phyloP scores from a whole-genome alignment of 2,113 vertebrate species.

The Scomber colias region DNA sequence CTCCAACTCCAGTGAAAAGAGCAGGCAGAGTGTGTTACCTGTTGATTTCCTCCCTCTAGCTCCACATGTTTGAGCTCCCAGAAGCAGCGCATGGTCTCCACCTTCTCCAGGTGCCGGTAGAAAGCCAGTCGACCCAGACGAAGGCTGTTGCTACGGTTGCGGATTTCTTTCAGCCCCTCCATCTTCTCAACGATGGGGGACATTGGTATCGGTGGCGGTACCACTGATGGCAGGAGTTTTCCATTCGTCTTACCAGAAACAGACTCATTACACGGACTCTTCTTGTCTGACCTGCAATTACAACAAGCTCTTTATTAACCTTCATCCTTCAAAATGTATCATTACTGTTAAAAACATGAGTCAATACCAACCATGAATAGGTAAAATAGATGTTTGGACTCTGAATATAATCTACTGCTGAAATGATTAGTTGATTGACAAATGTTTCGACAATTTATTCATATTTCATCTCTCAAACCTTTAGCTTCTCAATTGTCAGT shows the following conservation, averaged over 20 bases:
- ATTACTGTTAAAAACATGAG: no score
- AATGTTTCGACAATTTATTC: no score
- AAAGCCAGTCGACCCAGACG: conserved; percentile 83
- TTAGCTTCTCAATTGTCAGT: no score
- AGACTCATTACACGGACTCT: conserved; percentile 30
- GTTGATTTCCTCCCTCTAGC: conserved; percentile 60
- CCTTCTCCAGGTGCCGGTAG: conserved; percentile 87
- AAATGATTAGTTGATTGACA: no score
- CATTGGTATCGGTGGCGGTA: conserved; percentile 56
- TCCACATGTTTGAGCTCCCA: conserved; percentile 87
- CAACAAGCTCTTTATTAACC: not conserved
- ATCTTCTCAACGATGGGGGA: conserved; percentile 82
- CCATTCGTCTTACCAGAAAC: conserved; percentile 59
- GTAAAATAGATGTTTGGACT: no score
- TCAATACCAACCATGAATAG: no score
- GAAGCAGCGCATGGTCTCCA: conserved; percentile 88
- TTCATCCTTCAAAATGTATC: not conserved
- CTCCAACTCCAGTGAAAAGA: not conserved
- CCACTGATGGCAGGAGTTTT: conserved; percentile 52
- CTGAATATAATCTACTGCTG: no score
- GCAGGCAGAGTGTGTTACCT: conserved; percentile 59
- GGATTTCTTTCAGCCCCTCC: conserved; percentile 86
- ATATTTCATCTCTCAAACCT: no score
- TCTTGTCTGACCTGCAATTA: conserved; percentile 72
- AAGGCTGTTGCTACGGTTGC: conserved; percentile 77